Evolutionary conservation across 2,797 vertebrate species (phyloP), one percentile per base, ranked within the genome.

Genomic region (Pangasius mekongensis): DNA sequence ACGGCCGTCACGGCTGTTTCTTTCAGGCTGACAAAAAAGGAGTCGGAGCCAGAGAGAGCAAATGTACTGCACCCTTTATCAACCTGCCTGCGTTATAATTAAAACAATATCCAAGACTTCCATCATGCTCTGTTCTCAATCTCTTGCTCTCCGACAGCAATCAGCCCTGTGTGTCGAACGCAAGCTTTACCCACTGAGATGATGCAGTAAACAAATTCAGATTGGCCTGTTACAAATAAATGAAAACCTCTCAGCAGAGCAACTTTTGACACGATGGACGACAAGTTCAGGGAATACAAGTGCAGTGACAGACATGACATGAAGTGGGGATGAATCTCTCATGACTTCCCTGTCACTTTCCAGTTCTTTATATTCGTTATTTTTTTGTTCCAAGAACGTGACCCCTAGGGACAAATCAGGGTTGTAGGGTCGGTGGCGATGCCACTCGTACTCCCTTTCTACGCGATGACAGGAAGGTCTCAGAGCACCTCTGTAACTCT

Each of bases 291-390:
- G 93, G 92, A 92, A 87, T 27, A 89, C 88, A 66, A 90, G 18
- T 88, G 84, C 89, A 91, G 94, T 96, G 97, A 96, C 95, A 96
- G 95, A 91, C 93, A 73, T 92, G 93, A 95, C 94, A 92, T 93
- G 93, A 93, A 94, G 94, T 88, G 62, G 47, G 81, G 87, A 91
- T 93, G 54, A 67, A 84, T 90, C 96, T 97, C 96, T 13, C 96
- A 95, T 91, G 93, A 91, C 92, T 94, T 93, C 93, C 94, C 95
- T 97, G 97, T 97, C 97, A 97, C 95, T 96, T 94, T 94, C 94
- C 93, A 91, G 91, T 92, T 93, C 80, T 95, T 94, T 71, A n/a
- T 27, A 16, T 82, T 95, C 62, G 90, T 82, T 52, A n/a, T 27
- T 56, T 33, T 22, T 58, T 30, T 95, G 94, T 94, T 92, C 93